Conservation (phyloP, 2,797 vertebrate genomes). For the Sciurus carolinensis region DNA sequence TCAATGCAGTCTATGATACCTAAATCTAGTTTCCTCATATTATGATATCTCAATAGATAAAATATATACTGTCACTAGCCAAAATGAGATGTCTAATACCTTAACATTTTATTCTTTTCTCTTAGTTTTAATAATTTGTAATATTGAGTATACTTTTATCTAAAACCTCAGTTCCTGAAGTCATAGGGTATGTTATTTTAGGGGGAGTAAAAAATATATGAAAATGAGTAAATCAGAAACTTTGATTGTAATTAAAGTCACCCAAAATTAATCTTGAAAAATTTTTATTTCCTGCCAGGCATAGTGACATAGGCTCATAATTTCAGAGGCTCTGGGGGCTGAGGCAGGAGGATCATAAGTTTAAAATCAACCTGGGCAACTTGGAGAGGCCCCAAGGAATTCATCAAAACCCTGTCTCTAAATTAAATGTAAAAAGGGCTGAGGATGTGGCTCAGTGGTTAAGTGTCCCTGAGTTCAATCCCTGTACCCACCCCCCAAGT, state of each 20-base stretch:
- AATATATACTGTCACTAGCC: background rate
- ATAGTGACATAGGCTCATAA: no score
- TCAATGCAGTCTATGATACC: background rate
- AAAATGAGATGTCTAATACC: background rate
- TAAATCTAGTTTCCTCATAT: background rate
- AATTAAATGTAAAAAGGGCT: no score
- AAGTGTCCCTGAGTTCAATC: no score
- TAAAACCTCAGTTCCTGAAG: background rate
- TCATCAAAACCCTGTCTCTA: no score
- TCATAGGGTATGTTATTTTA: background rate
- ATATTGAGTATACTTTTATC: background rate
- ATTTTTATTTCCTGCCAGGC: background rate
- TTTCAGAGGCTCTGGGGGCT: no score
- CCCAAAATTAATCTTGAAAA: background rate
- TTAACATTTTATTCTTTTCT: background rate
- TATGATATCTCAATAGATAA: background rate
- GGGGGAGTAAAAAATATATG: background rate
- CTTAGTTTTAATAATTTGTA: background rate
- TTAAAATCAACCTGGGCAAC: no score
- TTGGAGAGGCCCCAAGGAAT: no score
- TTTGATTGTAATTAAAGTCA: background rate
- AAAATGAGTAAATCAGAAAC: background rate
- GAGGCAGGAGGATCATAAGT: no score
- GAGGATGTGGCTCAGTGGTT: no score
- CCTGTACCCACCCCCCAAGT: no score